phyloP scores from a whole-genome alignment of 2,888 invertebrate genomes.

The Molorchus minor region DNA sequence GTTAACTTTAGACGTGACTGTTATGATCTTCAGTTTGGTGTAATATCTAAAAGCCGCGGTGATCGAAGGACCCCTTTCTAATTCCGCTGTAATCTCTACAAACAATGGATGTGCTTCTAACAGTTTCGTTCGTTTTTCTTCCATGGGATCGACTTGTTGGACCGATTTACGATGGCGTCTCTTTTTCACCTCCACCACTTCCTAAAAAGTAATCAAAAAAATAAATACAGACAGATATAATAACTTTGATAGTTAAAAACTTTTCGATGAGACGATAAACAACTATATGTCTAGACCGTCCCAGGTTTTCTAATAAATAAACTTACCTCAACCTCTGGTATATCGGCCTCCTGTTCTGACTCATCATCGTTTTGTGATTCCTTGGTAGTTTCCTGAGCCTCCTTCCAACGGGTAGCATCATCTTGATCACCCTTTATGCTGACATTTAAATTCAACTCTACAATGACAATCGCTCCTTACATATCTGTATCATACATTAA shows the following conservation, averaged over 20 bases:
- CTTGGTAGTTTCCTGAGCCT: slow-evolving; percentile 64
- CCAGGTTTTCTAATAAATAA: neutral
- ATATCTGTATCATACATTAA: slow-evolving; percentile 33
- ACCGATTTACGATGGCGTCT: slow-evolving; percentile 69
- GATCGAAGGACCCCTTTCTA: slow-evolving; percentile 72
- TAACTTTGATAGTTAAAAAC: no score
- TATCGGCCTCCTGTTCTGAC: slow-evolving; percentile 58
- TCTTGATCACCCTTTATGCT: slow-evolving; percentile 75
- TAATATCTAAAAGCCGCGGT: slow-evolving; percentile 76
- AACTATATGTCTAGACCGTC: neutral
- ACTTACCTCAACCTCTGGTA: slow-evolving; percentile 49
- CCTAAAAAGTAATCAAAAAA: no score
- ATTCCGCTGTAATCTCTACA: slow-evolving; percentile 70
- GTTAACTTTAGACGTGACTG: slow-evolving; percentile 72
- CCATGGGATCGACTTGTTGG: slow-evolving; percentile 72
- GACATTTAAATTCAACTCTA: slow-evolving; percentile 62
- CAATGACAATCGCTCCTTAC: no score
- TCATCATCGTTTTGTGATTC: slow-evolving; percentile 67
- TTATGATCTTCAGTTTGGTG: slow-evolving; percentile 76
- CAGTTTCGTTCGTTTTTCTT: slow-evolving; percentile 73
- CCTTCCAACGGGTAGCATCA: slow-evolving; percentile 70
- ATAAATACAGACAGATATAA: no score
- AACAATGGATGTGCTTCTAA: slow-evolving; percentile 78
- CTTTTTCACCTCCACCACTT: slow-evolving; percentile 65
- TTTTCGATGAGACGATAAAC: no score